Conservation (phyloP, 2,888 invertebrate species). For the Philonicus albiceps region DNA sequence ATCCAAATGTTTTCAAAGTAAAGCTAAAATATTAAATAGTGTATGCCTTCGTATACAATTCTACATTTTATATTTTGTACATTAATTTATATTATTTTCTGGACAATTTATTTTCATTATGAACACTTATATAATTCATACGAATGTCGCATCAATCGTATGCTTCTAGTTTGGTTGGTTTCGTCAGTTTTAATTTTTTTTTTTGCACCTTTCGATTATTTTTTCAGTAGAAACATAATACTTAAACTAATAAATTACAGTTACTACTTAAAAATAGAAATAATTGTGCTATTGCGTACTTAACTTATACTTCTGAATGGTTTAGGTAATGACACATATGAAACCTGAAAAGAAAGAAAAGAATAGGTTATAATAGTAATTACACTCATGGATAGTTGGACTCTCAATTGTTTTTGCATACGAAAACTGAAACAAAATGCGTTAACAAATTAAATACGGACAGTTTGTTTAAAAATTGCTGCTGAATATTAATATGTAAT, state of each 20-base stretch:
- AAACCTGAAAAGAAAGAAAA: conserved; percentile 26
- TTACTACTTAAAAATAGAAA: conserved; percentile 22
- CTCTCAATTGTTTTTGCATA: no score
- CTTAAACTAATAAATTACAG: conserved; percentile 32
- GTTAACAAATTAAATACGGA: no score
- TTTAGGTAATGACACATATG: conserved; percentile 18
- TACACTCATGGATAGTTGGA: no score
- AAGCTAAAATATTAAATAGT: background rate
- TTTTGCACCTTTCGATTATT: conserved; percentile 12
- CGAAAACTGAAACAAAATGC: no score
- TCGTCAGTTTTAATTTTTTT: background rate
- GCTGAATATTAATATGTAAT: no score
- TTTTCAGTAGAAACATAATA: conserved; percentile 9
- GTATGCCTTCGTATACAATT: background rate
- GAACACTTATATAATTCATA: background rate
- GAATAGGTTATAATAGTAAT: no score
- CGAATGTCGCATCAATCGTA: background rate
- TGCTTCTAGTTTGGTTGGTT: background rate
- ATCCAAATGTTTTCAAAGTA: background rate
- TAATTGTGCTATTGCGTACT: conserved; percentile 24
- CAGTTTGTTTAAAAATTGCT: no score
- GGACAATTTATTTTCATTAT: conserved; percentile 7
- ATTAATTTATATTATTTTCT: background rate
- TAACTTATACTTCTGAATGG: background rate
- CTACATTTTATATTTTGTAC: background rate